Evolutionary conservation across 2,113 vertebrate genomes (phyloP).

Genomic region (Mobula birostris): DNA sequence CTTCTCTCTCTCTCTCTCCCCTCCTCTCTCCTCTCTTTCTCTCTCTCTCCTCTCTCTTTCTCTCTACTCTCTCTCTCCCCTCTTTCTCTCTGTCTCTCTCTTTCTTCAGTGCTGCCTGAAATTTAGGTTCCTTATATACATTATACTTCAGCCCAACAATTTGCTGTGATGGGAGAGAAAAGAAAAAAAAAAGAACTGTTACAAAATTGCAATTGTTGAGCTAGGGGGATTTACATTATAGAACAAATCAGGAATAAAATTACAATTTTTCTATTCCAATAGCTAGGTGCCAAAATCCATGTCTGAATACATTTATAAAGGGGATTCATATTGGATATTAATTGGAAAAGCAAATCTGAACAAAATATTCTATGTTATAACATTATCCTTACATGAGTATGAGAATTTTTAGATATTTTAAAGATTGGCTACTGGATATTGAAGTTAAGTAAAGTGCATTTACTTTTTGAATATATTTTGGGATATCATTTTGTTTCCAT

Average conservation of each 20-base stretch:
- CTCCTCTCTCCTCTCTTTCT: too few relatives aligned
- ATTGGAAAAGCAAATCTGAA: neutral
- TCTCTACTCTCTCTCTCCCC: too few relatives aligned
- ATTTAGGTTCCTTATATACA: slow-evolving; percentile 62
- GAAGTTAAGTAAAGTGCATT: neutral
- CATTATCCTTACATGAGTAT: neutral
- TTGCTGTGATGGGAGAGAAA: slow-evolving; percentile 53
- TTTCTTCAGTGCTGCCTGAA: slow-evolving; percentile 59
- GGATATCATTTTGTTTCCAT: neutral
- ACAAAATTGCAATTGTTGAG: neutral
- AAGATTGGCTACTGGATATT: neutral
- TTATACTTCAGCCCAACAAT: slow-evolving; percentile 63
- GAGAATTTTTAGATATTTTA: neutral
- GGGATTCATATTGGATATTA: neutral
- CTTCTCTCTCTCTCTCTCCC: too few relatives aligned
- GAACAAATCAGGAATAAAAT: slow-evolving; percentile 25
- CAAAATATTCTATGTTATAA: neutral
- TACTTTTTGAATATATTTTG: neutral
- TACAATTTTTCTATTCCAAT: neutral
- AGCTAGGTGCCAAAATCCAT: neutral
- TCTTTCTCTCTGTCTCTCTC: slow-evolving; percentile 43
- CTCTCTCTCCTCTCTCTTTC: too few relatives aligned
- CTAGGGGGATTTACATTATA: neutral
- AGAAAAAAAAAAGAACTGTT: slow-evolving; percentile 46
- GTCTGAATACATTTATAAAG: neutral